A percentile compares a stretch with the other conserved stretches of the same genome.
Evolutionary conservation across 2,888 invertebrate genomes (phyloP).

Genomic region (Opisthograptis luteolata): DNA sequence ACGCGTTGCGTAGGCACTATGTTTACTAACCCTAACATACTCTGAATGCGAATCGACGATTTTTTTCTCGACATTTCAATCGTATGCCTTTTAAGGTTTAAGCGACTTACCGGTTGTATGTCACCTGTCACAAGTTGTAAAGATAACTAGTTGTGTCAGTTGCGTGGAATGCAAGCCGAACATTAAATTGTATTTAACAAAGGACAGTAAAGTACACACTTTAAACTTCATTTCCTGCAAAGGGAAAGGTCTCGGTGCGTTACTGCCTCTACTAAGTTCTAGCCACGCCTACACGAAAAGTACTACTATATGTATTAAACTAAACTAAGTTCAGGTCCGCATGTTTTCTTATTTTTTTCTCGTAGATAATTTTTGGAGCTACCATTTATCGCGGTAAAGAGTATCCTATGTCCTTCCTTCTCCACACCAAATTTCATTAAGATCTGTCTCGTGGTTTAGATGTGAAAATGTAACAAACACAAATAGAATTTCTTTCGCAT

Average conservation of each 20-base stretch:
- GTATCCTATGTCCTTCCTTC: no score
- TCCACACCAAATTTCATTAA: no score
- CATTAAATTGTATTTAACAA: slow-evolving; percentile 33
- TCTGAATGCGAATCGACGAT: slow-evolving; percentile 56
- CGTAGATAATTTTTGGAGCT: no score
- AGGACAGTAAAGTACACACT: slow-evolving; percentile 26
- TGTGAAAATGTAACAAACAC: no score
- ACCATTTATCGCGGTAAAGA: no score
- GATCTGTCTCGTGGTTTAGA: no score
- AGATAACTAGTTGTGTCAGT: slow-evolving; percentile 57
- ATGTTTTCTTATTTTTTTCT: no score
- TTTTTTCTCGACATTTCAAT: slow-evolving; percentile 64
- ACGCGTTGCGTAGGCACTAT: slow-evolving; percentile 51
- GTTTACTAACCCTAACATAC: slow-evolving; percentile 64
- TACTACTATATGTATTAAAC: no score
- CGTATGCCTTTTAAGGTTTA: slow-evolving; percentile 61
- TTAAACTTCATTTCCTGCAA: slow-evolving; percentile 35
- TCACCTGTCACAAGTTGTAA: slow-evolving; percentile 68
- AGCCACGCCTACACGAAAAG: not conserved
- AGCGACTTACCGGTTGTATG: slow-evolving; percentile 64
- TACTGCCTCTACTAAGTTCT: not conserved
- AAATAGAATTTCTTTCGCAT: no score
- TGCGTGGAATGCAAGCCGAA: slow-evolving; percentile 49
- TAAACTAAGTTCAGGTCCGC: no score
- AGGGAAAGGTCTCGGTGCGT: slow-evolving; percentile 14